A percentile compares a stretch with the other conserved stretches of the same genome.
phyloP scores from a whole-genome alignment of 2,797 vertebrate species.

The Acropternis orthonyx region DNA sequence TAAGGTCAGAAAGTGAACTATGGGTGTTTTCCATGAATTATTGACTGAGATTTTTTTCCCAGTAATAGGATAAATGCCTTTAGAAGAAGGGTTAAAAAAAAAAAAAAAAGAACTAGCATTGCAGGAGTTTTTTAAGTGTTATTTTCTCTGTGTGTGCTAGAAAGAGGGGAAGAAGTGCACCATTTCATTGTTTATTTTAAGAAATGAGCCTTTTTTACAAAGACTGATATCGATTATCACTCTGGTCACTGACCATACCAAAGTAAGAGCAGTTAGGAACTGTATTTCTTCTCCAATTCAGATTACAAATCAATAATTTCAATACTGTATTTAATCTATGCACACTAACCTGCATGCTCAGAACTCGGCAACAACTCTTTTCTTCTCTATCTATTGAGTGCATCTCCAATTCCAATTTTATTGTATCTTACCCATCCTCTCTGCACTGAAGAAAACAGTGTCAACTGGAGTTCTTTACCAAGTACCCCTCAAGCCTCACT shows the following conservation, averaged over 20 bases:
- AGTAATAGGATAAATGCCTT: constrained; percentile 10
- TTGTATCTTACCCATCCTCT: background rate
- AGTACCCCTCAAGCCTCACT: background rate
- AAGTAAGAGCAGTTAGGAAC: background rate
- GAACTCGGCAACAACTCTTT: rapidly evolving
- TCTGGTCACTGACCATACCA: background rate
- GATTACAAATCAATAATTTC: background rate
- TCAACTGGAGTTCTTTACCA: rapidly evolving
- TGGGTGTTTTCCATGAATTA: constrained; percentile 4
- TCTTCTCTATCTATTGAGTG: background rate
- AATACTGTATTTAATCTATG: background rate
- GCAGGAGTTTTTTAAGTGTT: background rate
- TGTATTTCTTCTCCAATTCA: background rate
- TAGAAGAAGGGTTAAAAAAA: background rate
- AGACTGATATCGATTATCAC: background rate
- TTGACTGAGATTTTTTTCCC: constrained; percentile 10
- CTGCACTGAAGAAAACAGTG: background rate
- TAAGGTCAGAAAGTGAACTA: constrained; percentile 19
- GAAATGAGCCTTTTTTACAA: background rate
- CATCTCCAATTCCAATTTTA: background rate
- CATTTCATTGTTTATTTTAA: background rate
- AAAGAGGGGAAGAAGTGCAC: background rate
- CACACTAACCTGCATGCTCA: background rate
- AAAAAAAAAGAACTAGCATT: background rate
- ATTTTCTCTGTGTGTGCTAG: background rate